Percentiles rank a stretch among this genome's conserved stretches.
These are phyloP conservation scores for Helogale parvula DNA, from an alignment of 2,113 vertebrate genomes.

Conservation along the genomic window DNA sequence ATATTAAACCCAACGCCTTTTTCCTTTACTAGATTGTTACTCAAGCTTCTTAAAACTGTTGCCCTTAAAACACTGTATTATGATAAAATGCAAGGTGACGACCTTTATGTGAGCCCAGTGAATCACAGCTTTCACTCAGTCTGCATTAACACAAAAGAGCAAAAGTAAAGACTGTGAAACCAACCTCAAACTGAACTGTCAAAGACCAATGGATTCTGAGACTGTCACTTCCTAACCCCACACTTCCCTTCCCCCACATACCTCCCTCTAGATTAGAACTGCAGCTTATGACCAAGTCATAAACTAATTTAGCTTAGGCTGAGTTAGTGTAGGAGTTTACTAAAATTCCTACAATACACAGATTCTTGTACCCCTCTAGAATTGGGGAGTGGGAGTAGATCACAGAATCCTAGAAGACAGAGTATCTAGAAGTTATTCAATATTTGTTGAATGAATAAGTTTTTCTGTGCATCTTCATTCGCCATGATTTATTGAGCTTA, in stretches of 20 bases:
- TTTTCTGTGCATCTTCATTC: slow-evolving; percentile 11
- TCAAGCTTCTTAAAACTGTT: slow-evolving; percentile 23
- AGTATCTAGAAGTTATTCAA: neutral
- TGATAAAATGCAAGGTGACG: neutral
- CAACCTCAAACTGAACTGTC: neutral
- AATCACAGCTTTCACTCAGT: neutral
- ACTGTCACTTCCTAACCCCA: neutral
- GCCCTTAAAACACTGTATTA: neutral
- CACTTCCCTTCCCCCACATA: neutral
- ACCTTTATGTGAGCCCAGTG: neutral
- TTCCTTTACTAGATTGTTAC: neutral
- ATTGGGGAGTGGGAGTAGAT: neutral
- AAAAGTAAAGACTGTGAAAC: neutral
- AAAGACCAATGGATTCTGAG: neutral
- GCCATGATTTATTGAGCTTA: slow-evolving; percentile 21
- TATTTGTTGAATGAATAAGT: slow-evolving; percentile 6
- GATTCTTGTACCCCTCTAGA: neutral
- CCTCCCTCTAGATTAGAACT: neutral
- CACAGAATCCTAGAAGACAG: neutral
- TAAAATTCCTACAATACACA: neutral
- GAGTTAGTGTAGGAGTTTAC: neutral
- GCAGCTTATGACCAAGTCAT: neutral
- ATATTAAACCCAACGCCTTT: neutral
- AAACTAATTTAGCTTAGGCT: neutral
- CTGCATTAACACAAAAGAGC: neutral